These are phyloP conservation scores for Anarsia innoxiella DNA, from an alignment of 2,888 invertebrate species.

Conservation along the genomic window DNA sequence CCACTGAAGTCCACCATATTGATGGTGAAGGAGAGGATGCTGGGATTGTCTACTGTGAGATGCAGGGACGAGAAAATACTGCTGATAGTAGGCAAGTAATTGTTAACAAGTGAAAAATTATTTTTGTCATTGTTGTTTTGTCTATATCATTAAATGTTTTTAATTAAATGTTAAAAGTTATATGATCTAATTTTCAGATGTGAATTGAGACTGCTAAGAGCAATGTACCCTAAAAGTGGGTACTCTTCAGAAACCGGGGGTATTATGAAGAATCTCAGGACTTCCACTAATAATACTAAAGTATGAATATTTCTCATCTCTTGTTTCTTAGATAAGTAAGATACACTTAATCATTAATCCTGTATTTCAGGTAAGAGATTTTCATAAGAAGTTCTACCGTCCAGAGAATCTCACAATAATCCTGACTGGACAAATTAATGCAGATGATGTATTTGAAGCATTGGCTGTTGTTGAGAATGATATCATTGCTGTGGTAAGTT, in stretches of 20 bases:
- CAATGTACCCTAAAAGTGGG: constrained; percentile 87
- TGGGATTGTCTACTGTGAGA: constrained; percentile 97
- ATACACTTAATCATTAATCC: no score
- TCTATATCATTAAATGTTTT: no score
- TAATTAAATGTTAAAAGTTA: no score
- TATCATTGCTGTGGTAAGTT: constrained; percentile 78
- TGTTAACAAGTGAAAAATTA: no score
- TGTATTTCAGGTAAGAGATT: constrained; percentile 79
- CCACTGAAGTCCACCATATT: constrained; percentile 94
- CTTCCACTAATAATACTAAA: constrained; percentile 86
- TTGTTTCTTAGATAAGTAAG: no score
- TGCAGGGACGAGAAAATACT: constrained; percentile 91
- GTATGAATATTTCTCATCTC: no score
- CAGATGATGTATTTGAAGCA: constrained; percentile 83
- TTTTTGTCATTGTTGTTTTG: no score
- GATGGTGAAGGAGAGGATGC: constrained; percentile 92
- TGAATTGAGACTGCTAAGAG: constrained; percentile 77
- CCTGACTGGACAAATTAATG: constrained; percentile 86
- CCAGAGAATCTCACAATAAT: constrained; percentile 91
- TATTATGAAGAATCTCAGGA: constrained; percentile 86
- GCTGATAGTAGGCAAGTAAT: constrained; percentile 76
- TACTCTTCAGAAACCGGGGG: constrained; percentile 92
- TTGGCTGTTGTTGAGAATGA: constrained; percentile 84
- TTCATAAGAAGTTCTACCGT: constrained; percentile 90
- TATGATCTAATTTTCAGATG: constrained; percentile 58